Evolutionary conservation across 2,797 vertebrate species (phyloP), one percentile per base, ranked within the genome.

Genomic region (Taeniopygia guttata): DNA sequence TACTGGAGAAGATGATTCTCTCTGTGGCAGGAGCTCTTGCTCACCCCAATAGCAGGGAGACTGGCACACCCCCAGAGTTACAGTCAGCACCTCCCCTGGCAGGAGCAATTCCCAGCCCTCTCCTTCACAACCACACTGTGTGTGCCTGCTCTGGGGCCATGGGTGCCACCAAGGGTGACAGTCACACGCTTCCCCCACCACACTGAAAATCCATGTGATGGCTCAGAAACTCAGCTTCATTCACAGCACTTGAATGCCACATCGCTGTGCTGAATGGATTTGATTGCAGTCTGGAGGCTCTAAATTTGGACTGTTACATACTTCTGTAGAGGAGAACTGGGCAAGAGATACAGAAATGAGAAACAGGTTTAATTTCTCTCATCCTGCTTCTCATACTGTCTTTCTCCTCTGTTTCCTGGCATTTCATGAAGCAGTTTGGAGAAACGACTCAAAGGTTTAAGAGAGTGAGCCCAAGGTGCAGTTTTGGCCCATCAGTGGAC

Each of bases 51-150:
- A 2, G 13, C 43, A 48, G 36, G 51, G 43, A 72, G 84, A 42
- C 32, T 59, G 62, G 52, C 32, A 54, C 48, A 8, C 9, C 14
- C 14, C 20, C 38, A 45, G 38, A 36, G 21, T 15, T 21, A 3
- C 27, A 49, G 11, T 6, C 4, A 1, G 17, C 3, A 4, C 43
- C 49, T 75, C 74, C 10, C 13, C 0, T 5, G 29, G 42, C 59
- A 76, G 67, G 15, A 51, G 38, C 54, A 79, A n/a, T 11, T 52
- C 42, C 67, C 82, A 64, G 43, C 43, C 52, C 36, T 6, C 7
- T 32, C 59, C 11, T 38, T 48, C 54, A 5, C 49, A 21, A 0
- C 30, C 60, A 4, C 0, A 0, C 12, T 8, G 1, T 3, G 0
- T 29, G 25, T 66, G 38, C 49, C 51, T 3, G 2, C 38, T 48